Evolutionary conservation across 2,113 vertebrate species (phyloP), one percentile per base, ranked within the genome.

Genomic region (Nibea coibor): DNA sequence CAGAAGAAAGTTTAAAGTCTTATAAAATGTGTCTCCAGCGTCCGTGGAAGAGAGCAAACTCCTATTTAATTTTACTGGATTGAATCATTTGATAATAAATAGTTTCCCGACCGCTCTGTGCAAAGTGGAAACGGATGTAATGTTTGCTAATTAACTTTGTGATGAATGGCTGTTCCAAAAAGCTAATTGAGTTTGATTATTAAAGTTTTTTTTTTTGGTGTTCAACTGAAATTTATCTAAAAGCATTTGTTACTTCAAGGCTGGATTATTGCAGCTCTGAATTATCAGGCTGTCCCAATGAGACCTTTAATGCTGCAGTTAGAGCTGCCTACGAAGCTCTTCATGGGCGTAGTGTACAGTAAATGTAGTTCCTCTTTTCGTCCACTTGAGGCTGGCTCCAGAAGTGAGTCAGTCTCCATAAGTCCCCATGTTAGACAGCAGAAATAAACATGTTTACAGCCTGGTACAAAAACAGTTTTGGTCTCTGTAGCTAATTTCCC

Each of bases 61-160:
- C 20, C 26, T 26, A 3, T 81, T 68, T 61, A 26, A 72, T 84
- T 81, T 77, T 59, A 58, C 43, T 3, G 59, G 65, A 85, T 69
- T 82, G 69, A 82, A 82, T 84, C 81, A 59, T 81, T 79, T 54
- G 26, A 78, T 84, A 87, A 80, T 78, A 62, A 86, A 84, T 67
- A 47, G 83, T 77, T 85, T 24, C 35, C 57, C 48, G 64, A 19
- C 51, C 0, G 17, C 67, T 77, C 45, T 22, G 42, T 70, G 51
- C 62, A 54, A 68, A 66, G 26, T 3, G 62, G 71, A 78, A 83
- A 80, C 5, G 15, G 72, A 51, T 45, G 58, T 61, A 75, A 74
- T 76, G 76, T 75, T 80, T 80, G 82, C 82, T 82, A 85, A 91
- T 90, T 82, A 88, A 69, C 19, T 62, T 20, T 6, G 77, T 83